These are phyloP conservation scores for Ostrea edulis DNA, from an alignment of 1,140 invertebrate species.

Conservation along the genomic window DNA sequence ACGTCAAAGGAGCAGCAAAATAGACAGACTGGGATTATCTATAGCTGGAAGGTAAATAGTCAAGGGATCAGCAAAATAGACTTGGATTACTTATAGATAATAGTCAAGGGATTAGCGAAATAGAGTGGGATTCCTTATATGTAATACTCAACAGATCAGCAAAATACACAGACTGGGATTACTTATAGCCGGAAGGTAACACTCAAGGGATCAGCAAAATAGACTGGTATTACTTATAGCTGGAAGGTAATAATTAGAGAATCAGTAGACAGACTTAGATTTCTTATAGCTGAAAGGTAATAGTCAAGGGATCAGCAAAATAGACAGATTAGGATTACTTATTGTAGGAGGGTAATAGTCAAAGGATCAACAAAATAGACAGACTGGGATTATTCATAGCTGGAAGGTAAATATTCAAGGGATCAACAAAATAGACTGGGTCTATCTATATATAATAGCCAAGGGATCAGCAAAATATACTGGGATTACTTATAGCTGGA, in stretches of 20 bases:
- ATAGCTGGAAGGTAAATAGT: background rate
- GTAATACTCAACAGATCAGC: slow-evolving; percentile 73
- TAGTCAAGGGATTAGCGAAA: slow-evolving; percentile 82
- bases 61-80: background rate
- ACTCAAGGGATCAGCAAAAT: no score
- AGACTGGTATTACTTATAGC: no score
- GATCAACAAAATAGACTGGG: no score
- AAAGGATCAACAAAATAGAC: background rate
- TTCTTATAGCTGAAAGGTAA: slow-evolving; percentile 79
- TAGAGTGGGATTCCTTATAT: slow-evolving; percentile 86
- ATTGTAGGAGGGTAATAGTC: slow-evolving; percentile 86
- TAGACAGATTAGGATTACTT: slow-evolving; percentile 83
- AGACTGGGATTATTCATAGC: slow-evolving; percentile 71
- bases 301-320: slow-evolving; percentile 79
- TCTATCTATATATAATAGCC: no score
- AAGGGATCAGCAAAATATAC: slow-evolving; percentile 82
- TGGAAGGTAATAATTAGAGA: background rate
- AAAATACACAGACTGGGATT: background rate
- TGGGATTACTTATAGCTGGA: slow-evolving; percentile 88
- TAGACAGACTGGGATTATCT: background rate
- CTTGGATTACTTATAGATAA: background rate
- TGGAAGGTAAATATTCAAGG: slow-evolving; percentile 80
- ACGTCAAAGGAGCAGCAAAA: no score
- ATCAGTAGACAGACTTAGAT: slow-evolving; percentile 82
- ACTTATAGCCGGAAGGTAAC: no score